These are phyloP conservation scores for Chaenocephalus aceratus DNA, from an alignment of 2,113 vertebrate genomes.

Conservation along the genomic window DNA sequence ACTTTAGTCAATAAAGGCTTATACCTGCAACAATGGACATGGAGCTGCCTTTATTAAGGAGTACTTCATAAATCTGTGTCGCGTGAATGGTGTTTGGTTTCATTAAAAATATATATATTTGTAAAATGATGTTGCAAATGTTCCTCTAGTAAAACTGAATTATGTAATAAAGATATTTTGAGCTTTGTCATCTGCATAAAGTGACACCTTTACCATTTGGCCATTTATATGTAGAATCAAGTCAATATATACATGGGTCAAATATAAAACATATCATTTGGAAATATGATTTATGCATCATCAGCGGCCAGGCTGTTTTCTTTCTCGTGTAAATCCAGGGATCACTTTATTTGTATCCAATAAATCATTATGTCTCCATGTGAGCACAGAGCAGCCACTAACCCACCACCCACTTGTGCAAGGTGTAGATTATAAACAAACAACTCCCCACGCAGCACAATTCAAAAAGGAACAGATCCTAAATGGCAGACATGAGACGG, in stretches of 20 bases:
- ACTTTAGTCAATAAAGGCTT: slow-evolving; percentile 1
- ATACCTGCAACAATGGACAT: slow-evolving; percentile 2
- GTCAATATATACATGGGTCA: not conserved
- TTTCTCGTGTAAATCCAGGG: not conserved
- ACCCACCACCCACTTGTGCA: slow-evolving; percentile 14
- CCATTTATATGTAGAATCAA: not conserved
- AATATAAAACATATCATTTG: not conserved
- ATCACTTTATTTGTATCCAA: slow-evolving; percentile 16
- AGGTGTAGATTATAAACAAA: slow-evolving; percentile 30
- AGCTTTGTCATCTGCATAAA: slow-evolving; percentile 33
- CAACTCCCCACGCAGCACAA: not conserved
- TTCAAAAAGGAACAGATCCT: not conserved
- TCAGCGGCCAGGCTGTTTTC: not conserved
- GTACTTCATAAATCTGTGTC: not conserved
- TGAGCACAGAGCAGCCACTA: slow-evolving; percentile 30
- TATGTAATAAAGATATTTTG: not conserved
- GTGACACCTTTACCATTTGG: not conserved
- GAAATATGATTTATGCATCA: not conserved
- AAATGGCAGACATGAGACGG: not conserved
- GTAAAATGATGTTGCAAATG: not conserved
- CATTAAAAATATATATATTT: not conserved
- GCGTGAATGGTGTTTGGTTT: not conserved
- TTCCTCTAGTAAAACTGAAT: not conserved
- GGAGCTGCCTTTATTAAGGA: not conserved
- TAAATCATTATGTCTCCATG: slow-evolving; percentile 22